Base-by-base conservation (phyloP, 2,113 vertebrate species). In the Labeo rohita region DNA sequence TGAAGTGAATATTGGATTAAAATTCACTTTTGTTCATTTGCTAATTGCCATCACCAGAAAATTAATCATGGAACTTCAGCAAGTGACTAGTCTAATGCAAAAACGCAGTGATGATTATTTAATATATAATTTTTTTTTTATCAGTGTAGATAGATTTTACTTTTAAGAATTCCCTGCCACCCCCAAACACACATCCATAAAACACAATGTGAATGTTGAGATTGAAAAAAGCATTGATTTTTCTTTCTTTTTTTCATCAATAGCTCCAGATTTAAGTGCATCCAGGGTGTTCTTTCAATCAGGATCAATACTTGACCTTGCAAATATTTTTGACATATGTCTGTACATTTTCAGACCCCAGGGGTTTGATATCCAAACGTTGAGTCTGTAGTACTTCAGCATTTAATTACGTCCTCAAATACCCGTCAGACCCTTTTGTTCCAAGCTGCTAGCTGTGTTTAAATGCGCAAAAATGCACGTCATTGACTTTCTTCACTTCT, bases 231-330 rank as follows among this genome's bases (percentile, higher is more conserved):
- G 34, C 21, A 85, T 87, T 80, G 87, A 88, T 90, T 88, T 89
- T 73, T 52, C 8, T 75, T 7, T 28, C 2, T 28, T 28, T 28
- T 28, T 28, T 80, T 61, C 61, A 68, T 88, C 78, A 88, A 85
- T 85, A 68, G 39, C 80, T 61, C 85, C 28, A 80, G 85, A 54
- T 88, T 87, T 88, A 87, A 88, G 78, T 85, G 85, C 68, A 87
- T 90, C 87, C 50, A 61, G 85, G 89, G 84, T 78, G 82, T 83
- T 79, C 85, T 90, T 87, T 74, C 66, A 82, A 81, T 74, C 8
- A 68, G 16, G 79, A 85, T 90, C 89, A 84, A 90, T 90, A 90
- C 36, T 88, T 88, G 87, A 88, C 89, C 89, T 70, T 88, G 61
- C 83, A 84, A 85, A 88, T 87, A 84, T 88, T 87, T 90, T 73